Base-by-base conservation (phyloP, 2,113 vertebrate genomes). In the Sylvia atricapilla region DNA sequence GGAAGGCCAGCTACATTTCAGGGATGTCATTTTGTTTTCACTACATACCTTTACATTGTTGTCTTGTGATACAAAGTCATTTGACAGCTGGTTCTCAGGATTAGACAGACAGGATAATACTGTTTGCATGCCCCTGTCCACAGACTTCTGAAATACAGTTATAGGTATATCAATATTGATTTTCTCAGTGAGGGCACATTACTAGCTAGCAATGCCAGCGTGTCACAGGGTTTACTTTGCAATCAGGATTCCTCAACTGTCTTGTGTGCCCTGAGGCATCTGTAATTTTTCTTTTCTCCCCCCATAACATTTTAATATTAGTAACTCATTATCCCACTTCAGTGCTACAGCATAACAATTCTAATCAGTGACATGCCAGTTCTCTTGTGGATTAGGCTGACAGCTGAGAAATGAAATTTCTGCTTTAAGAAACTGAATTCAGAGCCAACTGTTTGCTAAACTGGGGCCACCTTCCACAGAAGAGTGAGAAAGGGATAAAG, bases 81-180 rank as follows among this genome's bases (percentile, higher is more conserved):
- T 98, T 88, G 96, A 97, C 92, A 97, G 47, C 79, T 97, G 97
- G 69, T 94, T 98, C 85, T 98, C 98, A 69, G 97, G 94, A 93
- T 97, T 97, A 95, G 97, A 97, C 8, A 98, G 86, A 94, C 98
- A 98, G 43, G 98, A 98, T 43, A 98, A 92, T 39, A 98, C 91
- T 5, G 98, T 98, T 80, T 98, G 98, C 93, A 98, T 98, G 91
- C 97, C 97, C 91, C 97, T 96, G 79, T 98, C 98, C 97, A 98
- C 98, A 87, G 95, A 98, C 90, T 98, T 98, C 98, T 98, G 96
- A 97, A 98, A 98, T 27, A 97, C 19, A 97, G 84, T 96, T 81
- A 92, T 0, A 95, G n/a, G 47, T 39, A 13, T 21, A 96, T 79
- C 43, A 91, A 30, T 27, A 94, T 31, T 70, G 5, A 43, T n/a